Evolutionary conservation across 2,113 vertebrate genomes (phyloP).

Genomic region (Galemys pyrenaicus): DNA sequence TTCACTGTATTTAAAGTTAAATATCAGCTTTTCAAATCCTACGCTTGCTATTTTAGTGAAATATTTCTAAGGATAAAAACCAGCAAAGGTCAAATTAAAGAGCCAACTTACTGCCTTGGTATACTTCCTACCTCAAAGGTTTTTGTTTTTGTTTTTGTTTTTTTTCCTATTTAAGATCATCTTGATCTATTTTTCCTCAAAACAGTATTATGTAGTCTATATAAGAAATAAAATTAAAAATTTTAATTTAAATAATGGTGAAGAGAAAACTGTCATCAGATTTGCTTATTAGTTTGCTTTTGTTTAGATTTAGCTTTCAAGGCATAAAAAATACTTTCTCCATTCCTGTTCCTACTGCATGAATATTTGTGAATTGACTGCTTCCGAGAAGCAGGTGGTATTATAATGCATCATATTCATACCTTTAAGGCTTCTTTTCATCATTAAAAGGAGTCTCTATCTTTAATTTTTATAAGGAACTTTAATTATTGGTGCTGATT

Average conservation of each 20-base stretch:
- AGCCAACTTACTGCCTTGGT: background rate
- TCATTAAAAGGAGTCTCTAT: conserved; percentile 71
- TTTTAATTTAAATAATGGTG: conserved; percentile 5
- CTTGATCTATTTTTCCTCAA: background rate
- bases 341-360: background rate
- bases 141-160: no score
- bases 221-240: background rate
- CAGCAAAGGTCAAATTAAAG: background rate
- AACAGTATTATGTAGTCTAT: background rate
- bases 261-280: conserved; percentile 18
- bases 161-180: background rate
- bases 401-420: conserved; percentile 56
- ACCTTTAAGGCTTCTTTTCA: conserved; percentile 76
- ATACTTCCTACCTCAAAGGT: background rate
- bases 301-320: conserved; percentile 50
- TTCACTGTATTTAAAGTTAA: conserved; percentile 41
- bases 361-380: conserved; percentile 36
- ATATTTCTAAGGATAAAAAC: conserved; percentile 22
- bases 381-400: background rate
- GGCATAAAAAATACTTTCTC: background rate
- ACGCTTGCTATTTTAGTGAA: conserved; percentile 44
- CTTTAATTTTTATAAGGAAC: conserved; percentile 75
- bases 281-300: conserved; percentile 33
- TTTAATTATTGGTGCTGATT: conserved; percentile 80
- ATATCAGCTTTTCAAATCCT: background rate